Conservation (phyloP, 2,797 vertebrate species). For the Gila robusta region DNA sequence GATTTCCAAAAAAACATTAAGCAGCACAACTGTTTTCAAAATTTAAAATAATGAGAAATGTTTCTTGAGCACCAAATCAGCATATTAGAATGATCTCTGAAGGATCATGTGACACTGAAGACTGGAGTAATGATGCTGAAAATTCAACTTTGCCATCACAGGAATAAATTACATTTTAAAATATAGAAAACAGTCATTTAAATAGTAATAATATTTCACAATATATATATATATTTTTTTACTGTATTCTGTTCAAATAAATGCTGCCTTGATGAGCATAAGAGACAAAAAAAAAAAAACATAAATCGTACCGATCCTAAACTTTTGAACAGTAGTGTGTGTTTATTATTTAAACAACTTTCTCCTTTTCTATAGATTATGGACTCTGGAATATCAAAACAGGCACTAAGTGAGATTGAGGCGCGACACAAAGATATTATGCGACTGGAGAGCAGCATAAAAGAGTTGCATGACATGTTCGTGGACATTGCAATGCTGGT, state of each 20-base stretch:
- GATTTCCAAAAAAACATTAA: neutral
- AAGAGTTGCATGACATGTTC: constrained; percentile 98
- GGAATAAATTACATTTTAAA: neutral
- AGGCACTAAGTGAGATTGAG: constrained; percentile 95
- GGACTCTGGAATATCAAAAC: constrained; percentile 93
- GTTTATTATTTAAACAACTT: neutral
- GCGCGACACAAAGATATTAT: constrained; percentile 96
- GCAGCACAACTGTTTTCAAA: neutral
- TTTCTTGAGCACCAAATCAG: neutral
- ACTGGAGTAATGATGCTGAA: neutral
- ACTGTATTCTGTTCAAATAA: neutral
- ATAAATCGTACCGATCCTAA: neutral
- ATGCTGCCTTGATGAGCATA: neutral
- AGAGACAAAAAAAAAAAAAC: neutral
- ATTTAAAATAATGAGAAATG: neutral
- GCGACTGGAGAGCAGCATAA: constrained; percentile 95
- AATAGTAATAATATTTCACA: neutral
- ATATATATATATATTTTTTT: neutral
- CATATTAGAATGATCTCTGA: neutral
- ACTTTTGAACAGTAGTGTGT: neutral
- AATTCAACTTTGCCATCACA: neutral
- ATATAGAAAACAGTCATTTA: neutral
- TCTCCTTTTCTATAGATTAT: constrained; percentile 80
- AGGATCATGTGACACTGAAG: neutral
- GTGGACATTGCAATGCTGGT: constrained; percentile 95